Evolutionary conservation across 1,140 invertebrate genomes (phyloP).

Genomic region (Teleopsis dalmanni): DNA sequence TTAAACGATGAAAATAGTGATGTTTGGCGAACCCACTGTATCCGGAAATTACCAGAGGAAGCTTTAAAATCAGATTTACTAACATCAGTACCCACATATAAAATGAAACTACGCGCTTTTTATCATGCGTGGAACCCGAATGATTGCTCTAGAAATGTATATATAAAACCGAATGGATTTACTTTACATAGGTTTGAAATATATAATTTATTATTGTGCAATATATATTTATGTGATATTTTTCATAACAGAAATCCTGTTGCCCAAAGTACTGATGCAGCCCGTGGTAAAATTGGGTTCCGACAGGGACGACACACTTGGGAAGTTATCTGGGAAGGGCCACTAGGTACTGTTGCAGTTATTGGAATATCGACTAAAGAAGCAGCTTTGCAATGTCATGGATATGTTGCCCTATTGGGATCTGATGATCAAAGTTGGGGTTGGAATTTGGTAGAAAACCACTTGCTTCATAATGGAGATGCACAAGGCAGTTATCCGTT

Average conservation of each 20-base stretch:
- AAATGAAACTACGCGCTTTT: constrained; percentile 89
- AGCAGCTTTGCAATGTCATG: constrained; percentile 80
- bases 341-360: constrained; percentile 90
- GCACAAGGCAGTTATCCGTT: constrained; percentile 91
- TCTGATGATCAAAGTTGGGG: constrained; percentile 97
- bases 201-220: neutral
- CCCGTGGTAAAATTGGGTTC: constrained; percentile 91
- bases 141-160: constrained; percentile 95
- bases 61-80: constrained; percentile 88
- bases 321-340: constrained; percentile 99
- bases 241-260: constrained; percentile 75
- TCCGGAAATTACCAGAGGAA: constrained; percentile 79
- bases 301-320: constrained; percentile 89
- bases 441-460: constrained; percentile 98
- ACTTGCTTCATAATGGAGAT: constrained; percentile 93
- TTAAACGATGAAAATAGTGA: constrained; percentile 92
- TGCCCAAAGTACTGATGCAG: constrained; percentile 96
- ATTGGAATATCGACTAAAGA: constrained; percentile 94
- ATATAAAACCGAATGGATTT: constrained; percentile 94
- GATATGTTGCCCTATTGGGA: constrained; percentile 90
- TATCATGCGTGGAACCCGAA: constrained; percentile 96
- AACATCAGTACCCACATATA: constrained; percentile 81
- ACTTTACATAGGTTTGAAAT: constrained; percentile 71
- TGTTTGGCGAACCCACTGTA: constrained; percentile 88
- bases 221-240: neutral